phyloP scores from a whole-genome alignment of 2,797 vertebrate genomes.

The Cyclopterus lumpus region DNA sequence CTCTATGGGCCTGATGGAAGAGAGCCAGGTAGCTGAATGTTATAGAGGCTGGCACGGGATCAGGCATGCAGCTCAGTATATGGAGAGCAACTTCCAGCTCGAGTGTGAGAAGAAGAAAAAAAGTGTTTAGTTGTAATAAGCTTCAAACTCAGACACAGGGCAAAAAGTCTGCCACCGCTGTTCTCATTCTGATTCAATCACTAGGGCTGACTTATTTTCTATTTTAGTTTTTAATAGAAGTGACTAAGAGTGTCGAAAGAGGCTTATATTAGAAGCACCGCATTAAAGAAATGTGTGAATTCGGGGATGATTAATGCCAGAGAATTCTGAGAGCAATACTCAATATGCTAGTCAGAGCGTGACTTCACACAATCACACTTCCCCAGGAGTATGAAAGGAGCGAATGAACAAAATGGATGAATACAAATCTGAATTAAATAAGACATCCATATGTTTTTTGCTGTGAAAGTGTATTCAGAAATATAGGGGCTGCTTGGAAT shows the following conservation, averaged over 20 bases:
- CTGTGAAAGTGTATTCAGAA: neutral
- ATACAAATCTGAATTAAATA: neutral
- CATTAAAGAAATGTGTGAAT: constrained; percentile 45
- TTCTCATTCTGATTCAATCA: constrained; percentile 26
- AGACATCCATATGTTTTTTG: constrained; percentile 8
- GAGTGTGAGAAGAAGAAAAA: neutral
- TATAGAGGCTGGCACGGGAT: constrained; percentile 11
- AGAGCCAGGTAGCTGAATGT: constrained; percentile 23
- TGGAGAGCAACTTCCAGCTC: neutral
- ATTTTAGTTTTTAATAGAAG: constrained; percentile 5
- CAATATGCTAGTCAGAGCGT: constrained; percentile 31
- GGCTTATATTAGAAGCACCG: constrained; percentile 48
- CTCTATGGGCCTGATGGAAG: constrained; percentile 23
- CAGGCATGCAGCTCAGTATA: neutral
- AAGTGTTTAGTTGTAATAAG: neutral
- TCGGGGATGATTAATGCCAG: constrained; percentile 49
- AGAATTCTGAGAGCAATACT: constrained; percentile 38
- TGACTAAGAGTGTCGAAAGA: constrained; percentile 33
- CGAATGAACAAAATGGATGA: neutral
- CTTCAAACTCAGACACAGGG: neutral
- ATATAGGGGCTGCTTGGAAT: neutral
- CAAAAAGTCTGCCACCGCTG: neutral
- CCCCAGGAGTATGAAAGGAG: neutral
- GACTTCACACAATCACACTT: constrained; percentile 36
- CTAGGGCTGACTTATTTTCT: constrained; percentile 21